phyloP scores from a whole-genome alignment of 2,888 invertebrate species.

The Junonia oenone region DNA sequence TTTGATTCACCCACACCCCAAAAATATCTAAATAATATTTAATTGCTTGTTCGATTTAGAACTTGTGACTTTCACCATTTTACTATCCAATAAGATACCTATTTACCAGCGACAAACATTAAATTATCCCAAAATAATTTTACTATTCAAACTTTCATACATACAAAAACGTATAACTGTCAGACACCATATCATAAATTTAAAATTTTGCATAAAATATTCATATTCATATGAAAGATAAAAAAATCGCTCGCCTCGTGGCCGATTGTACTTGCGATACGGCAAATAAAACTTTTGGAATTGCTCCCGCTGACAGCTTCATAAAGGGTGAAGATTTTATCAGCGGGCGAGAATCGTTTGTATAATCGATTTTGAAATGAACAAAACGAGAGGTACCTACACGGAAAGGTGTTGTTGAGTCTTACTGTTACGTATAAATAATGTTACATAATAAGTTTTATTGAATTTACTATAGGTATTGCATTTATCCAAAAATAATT shows the following conservation, averaged over 20 bases:
- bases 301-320: conserved; percentile 25
- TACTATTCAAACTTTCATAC: too few species aligned
- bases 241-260: conserved; percentile 9
- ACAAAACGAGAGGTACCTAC: background rate
- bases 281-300: conserved; percentile 24
- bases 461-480: too few species aligned
- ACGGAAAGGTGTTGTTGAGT: background rate
- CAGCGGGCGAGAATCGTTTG: conserved; percentile 18
- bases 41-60: too few species aligned
- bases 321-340: conserved; percentile 24
- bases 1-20: too few species aligned
- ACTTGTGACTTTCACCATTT: too few species aligned
- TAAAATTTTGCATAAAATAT: background rate
- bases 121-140: too few species aligned
- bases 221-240: background rate
- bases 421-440: background rate
- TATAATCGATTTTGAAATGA: conserved; percentile 11
- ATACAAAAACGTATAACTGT: background rate
- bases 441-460: too few species aligned
- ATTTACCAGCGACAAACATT: too few species aligned
- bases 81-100: too few species aligned
- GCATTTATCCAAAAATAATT: too few species aligned
- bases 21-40: too few species aligned
- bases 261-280: conserved; percentile 12
- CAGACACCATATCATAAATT: background rate